Evolutionary conservation across 2,113 vertebrate species (phyloP).

Genomic region (Puma concolor): DNA sequence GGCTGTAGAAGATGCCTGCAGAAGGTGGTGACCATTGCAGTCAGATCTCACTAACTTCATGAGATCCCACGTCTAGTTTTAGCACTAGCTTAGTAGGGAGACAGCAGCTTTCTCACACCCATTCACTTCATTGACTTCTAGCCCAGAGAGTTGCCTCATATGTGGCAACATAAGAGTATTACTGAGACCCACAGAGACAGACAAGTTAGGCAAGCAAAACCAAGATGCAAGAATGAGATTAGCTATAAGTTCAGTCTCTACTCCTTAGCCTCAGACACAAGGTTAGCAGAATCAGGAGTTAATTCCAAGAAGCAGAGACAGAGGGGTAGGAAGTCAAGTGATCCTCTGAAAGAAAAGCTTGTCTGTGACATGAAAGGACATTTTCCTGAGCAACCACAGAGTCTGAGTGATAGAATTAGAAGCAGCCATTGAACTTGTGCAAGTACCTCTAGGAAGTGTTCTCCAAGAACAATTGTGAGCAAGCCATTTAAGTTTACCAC

Average conservation of each 20-base stretch:
- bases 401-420: background rate
- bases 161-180: background rate
- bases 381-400: background rate
- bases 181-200: background rate
- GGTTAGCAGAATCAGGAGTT: background rate
- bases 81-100: background rate
- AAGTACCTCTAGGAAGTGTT: background rate
- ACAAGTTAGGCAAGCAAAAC: background rate
- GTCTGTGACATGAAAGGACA: background rate
- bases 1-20: rapidly evolving
- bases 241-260: background rate
- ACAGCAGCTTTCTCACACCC: background rate
- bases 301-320: background rate
- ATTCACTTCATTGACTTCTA: background rate
- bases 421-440: background rate
- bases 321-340: background rate
- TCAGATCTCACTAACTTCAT: background rate
- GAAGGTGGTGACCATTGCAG: background rate
- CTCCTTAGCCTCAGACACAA: background rate
- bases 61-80: background rate
- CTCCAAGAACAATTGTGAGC: background rate
- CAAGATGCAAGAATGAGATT: background rate
- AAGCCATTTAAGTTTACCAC: background rate
- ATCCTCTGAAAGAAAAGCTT: background rate
- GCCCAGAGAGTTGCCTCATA: background rate